Evolutionary conservation across 2,888 invertebrate species (phyloP), one percentile per base, ranked within the genome.

Genomic region (Nasonia oneida): DNA sequence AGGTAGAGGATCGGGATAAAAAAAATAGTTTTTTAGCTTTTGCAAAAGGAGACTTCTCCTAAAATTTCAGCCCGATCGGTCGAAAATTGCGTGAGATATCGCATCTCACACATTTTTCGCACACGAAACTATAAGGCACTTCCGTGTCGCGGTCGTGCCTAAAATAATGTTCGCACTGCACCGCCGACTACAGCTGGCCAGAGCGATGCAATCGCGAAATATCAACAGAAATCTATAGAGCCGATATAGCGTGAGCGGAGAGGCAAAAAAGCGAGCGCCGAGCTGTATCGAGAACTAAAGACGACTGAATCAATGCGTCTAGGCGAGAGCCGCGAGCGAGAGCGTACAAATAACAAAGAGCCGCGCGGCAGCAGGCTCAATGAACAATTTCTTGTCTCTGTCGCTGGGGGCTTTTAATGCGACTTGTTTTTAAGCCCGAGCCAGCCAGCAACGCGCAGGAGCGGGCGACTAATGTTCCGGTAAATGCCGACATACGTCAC

Each of bases 401-500:
- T 39, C 50, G 50, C 81, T 57, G 70, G 70, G 10, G 67, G 67
- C 79, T 15, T 57, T 82, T 85, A 87, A 85, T 83, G 82, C 73
- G 84, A 85, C 85, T 85, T 84, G 84, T 86, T 83, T 85, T 87
- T 80, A 73, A 83, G 82, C 53, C 42, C 42, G n/a, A 37, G 14
- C 39, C 57, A 29, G 50, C 53, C 14, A 53, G 64, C 33, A 53
- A 53, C 23, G 57, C 57, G 57, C 57, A n/a, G 57, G 37, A 53
- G 53, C 18, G 23, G 75, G 37, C 70, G 83, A 88, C 87, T 88
- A 88, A 89, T 87, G 87, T 83, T 70, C 85, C 84, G 53, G 88
- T 87, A 88, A 89, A 88, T 73, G 81, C 84, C 87, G 88, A 86
- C 87, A 76, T 85, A 87, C 88, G 86, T 87, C 88, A 88, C 86